These are phyloP conservation scores for Teleogryllus oceanicus DNA, from an alignment of 2,888 invertebrate species.

Conservation along the genomic window DNA sequence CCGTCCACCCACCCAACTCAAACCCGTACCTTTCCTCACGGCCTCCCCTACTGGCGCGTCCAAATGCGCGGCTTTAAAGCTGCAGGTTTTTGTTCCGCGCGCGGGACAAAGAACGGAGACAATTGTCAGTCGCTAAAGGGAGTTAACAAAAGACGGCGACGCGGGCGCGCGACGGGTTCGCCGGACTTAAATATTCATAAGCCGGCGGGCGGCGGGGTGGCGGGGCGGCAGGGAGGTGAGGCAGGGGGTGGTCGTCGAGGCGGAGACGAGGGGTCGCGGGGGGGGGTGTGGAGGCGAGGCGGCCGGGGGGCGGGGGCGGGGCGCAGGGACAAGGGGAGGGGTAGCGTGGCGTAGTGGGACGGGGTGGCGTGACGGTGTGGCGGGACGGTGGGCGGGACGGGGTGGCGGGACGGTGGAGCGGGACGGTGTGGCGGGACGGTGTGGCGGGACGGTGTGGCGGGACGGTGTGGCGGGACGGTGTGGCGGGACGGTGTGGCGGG, in stretches of 20 bases:
- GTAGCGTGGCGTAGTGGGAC: too few relatives aligned
- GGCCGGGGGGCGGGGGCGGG: background rate
- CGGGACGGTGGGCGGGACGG: background rate
- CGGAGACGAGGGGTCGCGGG: background rate
- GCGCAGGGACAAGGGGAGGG: background rate
- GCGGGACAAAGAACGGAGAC: background rate
- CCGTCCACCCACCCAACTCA: too few relatives aligned
- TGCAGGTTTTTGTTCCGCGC: background rate
- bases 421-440: rapidly evolving
- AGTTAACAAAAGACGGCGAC: background rate
- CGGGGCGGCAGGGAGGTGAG: background rate
- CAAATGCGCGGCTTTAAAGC: background rate
- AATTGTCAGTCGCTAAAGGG: conserved; percentile 8
- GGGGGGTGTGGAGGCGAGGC: background rate
- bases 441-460: too few relatives aligned
- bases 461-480: too few relatives aligned
- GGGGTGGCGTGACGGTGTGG: too few relatives aligned
- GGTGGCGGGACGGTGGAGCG: background rate
- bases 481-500: too few relatives aligned
- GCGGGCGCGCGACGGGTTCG: background rate
- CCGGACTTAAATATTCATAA: conserved; percentile 9
- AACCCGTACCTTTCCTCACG: too few relatives aligned
- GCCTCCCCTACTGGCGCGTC: background rate
- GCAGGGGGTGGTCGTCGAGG: background rate
- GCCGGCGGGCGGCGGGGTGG: background rate